phyloP scores from a whole-genome alignment of 2,888 invertebrate genomes.

The Drosophila villosipedis region DNA sequence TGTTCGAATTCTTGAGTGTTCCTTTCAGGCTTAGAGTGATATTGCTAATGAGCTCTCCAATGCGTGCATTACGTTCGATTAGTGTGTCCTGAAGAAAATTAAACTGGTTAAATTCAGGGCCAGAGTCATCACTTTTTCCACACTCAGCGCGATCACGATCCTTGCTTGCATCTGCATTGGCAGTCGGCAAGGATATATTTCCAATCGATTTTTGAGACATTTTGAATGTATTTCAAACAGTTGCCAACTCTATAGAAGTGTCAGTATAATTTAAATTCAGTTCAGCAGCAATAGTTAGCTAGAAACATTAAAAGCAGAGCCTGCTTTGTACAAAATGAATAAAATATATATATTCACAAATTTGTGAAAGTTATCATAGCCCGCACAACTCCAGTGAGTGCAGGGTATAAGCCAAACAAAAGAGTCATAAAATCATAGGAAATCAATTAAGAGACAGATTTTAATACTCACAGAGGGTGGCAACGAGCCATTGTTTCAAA shows the following conservation, averaged over 20 bases:
- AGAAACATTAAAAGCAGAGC: slow-evolving; percentile 9
- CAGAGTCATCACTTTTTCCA: not conserved
- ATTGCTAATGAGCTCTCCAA: slow-evolving; percentile 31
- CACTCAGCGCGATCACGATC: not conserved
- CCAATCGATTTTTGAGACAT: slow-evolving; percentile 32
- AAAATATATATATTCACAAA: not conserved
- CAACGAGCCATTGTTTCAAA: slow-evolving; percentile 44
- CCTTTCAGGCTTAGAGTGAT: not conserved
- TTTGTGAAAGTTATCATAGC: not conserved
- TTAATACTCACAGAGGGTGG: slow-evolving; percentile 17
- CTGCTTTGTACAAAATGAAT: not conserved
- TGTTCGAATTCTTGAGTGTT: not conserved
- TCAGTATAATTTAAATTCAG: not conserved
- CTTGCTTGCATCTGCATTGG: not conserved
- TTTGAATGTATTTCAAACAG: not conserved
- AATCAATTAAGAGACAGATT: slow-evolving; percentile 46
- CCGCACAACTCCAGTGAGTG: too few relatives aligned
- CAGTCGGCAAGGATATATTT: not conserved
- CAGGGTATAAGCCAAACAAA: slow-evolving; percentile 1
- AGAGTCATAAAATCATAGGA: slow-evolving; percentile 39
- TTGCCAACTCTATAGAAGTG: not conserved
- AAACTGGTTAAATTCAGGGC: not conserved
- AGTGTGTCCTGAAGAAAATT: slow-evolving; percentile 19
- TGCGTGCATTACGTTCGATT: slow-evolving; percentile 40
- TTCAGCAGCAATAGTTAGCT: not conserved